phyloP scores from a whole-genome alignment of 2,797 vertebrate genomes.

The Scyliorhinus canicula region DNA sequence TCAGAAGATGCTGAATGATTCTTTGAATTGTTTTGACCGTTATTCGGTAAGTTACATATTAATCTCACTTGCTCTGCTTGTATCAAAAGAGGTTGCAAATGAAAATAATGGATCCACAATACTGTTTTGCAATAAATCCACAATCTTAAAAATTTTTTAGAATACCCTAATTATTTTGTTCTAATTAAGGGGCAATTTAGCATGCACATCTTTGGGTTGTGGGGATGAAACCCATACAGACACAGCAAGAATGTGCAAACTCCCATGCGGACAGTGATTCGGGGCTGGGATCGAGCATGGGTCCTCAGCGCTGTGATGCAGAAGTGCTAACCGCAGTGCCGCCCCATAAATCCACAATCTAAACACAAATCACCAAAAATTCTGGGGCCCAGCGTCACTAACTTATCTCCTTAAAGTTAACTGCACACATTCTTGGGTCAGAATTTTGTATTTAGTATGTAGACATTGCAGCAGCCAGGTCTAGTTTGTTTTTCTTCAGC shows the following conservation, averaged over 20 bases:
- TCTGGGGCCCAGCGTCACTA: neutral
- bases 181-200: no score
- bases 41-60: constrained; percentile 66
- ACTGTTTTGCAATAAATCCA: neutral
- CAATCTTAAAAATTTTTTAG: no score
- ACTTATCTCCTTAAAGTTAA: neutral
- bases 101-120: neutral
- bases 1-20: constrained; percentile 68
- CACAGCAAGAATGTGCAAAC: no score
- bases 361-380: neutral
- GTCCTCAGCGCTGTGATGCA: no score
- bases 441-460: neutral
- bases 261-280: no score
- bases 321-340: no score
- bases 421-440: neutral
- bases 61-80: neutral
- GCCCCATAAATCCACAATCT: no score
- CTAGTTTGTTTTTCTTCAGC: neutral
- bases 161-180: no score
- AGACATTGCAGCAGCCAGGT: neutral
- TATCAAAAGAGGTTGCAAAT: neutral
- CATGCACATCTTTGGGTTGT: no score
- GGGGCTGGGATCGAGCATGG: no score
- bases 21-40: constrained; percentile 78
- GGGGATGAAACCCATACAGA: no score